Conservation (phyloP, 2,888 invertebrate species). For the Andricus quercusramuli region DNA sequence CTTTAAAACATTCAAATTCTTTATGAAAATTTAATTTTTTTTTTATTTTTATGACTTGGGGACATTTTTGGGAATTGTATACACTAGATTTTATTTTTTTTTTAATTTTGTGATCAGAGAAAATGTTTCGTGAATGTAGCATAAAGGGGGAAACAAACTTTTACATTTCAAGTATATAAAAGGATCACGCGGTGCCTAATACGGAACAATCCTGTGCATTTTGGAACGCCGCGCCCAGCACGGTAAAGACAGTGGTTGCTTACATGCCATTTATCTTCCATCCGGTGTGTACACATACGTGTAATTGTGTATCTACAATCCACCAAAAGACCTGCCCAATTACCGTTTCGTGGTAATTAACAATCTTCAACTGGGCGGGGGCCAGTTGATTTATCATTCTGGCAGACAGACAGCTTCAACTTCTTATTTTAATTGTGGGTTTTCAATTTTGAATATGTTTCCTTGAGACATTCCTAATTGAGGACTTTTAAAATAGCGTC, state of each 20-base stretch:
- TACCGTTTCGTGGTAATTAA: slow-evolving; percentile 35
- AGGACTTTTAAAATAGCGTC: neutral
- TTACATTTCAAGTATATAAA: slow-evolving; percentile 56
- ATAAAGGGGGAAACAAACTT: neutral
- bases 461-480: neutral
- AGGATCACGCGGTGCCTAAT: slow-evolving; percentile 66
- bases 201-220: slow-evolving; percentile 68
- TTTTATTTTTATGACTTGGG: too few species aligned
- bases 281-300: slow-evolving; percentile 12
- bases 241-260: slow-evolving; percentile 11
- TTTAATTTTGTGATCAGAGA: neutral
- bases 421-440: slow-evolving; percentile 10
- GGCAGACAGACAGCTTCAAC: neutral
- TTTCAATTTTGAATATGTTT: neutral
- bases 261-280: slow-evolving; percentile 33
- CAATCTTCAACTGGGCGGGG: slow-evolving; percentile 37
- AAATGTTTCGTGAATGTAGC: neutral
- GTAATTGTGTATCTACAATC: slow-evolving; percentile 23
- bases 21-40: too few species aligned
- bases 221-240: slow-evolving; percentile 53
- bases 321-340: slow-evolving; percentile 19
- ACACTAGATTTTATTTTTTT: too few species aligned
- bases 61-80: too few species aligned
- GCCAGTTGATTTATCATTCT: slow-evolving; percentile 20
- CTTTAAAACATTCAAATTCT: too few species aligned